phyloP scores from a whole-genome alignment of 1,140 invertebrate species.

The Muscidifurax raptorellus region DNA sequence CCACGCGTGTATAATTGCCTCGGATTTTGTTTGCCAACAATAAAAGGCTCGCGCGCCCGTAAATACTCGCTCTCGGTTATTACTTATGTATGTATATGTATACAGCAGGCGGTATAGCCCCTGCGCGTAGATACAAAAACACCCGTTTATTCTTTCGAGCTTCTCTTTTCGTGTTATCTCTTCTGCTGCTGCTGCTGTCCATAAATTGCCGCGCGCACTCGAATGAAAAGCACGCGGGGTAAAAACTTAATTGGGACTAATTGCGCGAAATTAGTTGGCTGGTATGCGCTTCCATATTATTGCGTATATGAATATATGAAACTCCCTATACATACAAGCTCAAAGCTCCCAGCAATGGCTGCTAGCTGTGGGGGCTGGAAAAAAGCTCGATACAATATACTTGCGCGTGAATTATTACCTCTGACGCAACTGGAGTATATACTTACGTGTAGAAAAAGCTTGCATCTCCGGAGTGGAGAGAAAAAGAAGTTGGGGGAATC shows the following conservation, averaged over 20 bases:
- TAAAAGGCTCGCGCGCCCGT: constrained; percentile 65
- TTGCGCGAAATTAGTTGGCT: constrained; percentile 64
- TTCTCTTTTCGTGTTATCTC: neutral
- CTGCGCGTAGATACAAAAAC: constrained; percentile 56
- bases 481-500: constrained; percentile 30
- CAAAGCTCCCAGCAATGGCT: neutral
- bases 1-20: constrained; percentile 69
- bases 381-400: too few species aligned
- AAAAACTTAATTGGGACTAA: constrained; percentile 68
- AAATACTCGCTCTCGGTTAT: constrained; percentile 51
- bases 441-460: neutral
- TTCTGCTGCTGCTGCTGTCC: neutral
- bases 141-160: neutral
- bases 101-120: constrained; percentile 36
- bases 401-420: neutral
- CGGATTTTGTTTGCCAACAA: constrained; percentile 68
- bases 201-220: constrained; percentile 35
- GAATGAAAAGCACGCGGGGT: constrained; percentile 51
- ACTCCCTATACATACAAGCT: too few species aligned
- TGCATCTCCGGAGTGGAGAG: neutral
- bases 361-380: too few species aligned
- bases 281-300: neutral
- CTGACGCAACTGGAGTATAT: neutral
- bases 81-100: neutral
- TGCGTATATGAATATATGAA: neutral